Conservation (phyloP, 2,113 vertebrate species). For the Emydocephalus ijimae region DNA sequence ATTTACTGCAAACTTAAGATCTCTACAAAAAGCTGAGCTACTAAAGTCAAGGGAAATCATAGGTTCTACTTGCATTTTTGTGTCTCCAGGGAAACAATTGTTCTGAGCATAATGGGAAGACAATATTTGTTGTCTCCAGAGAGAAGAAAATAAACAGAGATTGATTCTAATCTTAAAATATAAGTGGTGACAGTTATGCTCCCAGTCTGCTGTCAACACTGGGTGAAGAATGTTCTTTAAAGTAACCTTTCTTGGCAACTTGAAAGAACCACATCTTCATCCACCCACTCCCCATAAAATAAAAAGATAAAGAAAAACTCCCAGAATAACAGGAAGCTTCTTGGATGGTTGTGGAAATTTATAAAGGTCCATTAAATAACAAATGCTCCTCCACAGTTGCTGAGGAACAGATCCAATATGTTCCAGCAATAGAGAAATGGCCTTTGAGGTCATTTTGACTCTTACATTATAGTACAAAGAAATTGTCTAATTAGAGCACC, state of each 20-base stretch:
- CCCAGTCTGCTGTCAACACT: conserved; percentile 35
- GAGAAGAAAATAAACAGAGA: conserved; percentile 7
- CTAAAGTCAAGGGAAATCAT: too few relatives aligned
- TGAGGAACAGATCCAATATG: conserved; percentile 50
- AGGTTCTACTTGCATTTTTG: neutral
- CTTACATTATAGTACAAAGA: conserved; percentile 34
- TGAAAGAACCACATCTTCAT: conserved; percentile 9
- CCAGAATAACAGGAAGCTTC: conserved; percentile 43
- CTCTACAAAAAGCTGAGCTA: too few relatives aligned
- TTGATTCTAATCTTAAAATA: neutral
- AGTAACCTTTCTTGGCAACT: conserved; percentile 33
- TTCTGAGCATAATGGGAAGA: neutral
- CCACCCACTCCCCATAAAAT: neutral
- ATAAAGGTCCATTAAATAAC: conserved; percentile 51
- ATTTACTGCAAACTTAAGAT: too few relatives aligned
- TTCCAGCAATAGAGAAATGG: conserved; percentile 42
- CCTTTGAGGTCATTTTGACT: conserved; percentile 49
- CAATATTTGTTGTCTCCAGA: neutral
- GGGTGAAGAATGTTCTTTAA: conserved; percentile 33
- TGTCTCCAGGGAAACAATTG: neutral
- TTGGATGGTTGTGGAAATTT: conserved; percentile 47
- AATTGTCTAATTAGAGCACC: conserved; percentile 57
- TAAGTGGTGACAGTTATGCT: conserved; percentile 31
- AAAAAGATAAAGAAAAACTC: conserved; percentile 30
- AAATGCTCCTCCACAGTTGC: conserved; percentile 56